Conservation (phyloP, 2,113 vertebrate species). For the Plotosus lineatus region DNA sequence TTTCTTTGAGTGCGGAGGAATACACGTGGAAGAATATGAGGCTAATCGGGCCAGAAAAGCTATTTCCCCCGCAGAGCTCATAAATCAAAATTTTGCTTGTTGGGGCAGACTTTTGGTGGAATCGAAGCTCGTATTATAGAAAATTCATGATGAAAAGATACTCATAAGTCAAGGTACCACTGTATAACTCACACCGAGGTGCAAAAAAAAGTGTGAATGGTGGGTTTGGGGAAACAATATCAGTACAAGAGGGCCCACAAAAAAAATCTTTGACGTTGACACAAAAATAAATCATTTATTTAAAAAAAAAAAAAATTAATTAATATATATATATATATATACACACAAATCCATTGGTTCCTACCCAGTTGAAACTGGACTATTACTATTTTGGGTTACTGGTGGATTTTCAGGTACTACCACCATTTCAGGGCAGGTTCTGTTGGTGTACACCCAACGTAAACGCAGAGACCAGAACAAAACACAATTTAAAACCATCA, state of each 20-base stretch:
- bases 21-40: too few relatives aligned
- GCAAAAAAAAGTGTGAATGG: not conserved
- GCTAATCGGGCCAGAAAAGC: too few relatives aligned
- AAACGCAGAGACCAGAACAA: conserved; percentile 29
- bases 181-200: conserved; percentile 22
- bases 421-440: conserved; percentile 54
- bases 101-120: too few relatives aligned
- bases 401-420: conserved; percentile 54
- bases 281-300: not conserved
- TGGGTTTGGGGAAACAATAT: not conserved
- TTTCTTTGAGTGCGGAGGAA: too few relatives aligned
- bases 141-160: too few relatives aligned
- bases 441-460: conserved; percentile 51
- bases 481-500: conserved; percentile 23
- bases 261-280: not conserved
- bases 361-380: conserved; percentile 43
- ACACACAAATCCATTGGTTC: too few relatives aligned
- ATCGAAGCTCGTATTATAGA: too few relatives aligned
- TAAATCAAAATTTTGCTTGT: too few relatives aligned
- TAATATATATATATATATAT: too few relatives aligned
- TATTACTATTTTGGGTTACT: conserved; percentile 65
- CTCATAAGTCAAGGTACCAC: too few relatives aligned
- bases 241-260: not conserved
- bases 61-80: too few relatives aligned
- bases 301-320: not conserved